Percentiles rank a stretch among this genome's conserved stretches.
Conservation (phyloP, 2,888 invertebrate genomes). For the Alviniconcha strummeri region DNA sequence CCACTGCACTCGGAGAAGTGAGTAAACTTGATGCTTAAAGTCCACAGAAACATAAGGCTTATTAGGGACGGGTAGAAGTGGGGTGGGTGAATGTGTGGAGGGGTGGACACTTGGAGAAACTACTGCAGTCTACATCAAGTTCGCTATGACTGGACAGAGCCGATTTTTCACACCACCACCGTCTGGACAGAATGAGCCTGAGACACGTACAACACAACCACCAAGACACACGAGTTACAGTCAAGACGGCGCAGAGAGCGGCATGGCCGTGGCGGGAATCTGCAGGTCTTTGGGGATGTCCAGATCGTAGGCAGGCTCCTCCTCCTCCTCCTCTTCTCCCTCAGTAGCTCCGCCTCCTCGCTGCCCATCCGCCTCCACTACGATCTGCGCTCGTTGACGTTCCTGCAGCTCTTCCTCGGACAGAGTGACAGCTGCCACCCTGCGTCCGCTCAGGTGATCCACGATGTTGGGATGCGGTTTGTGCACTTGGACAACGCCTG, state of each 20-base stretch:
- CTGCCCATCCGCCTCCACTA: conserved; percentile 11
- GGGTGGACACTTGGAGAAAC: no score
- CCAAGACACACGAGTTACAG: neutral
- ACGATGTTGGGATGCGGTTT: conserved; percentile 69
- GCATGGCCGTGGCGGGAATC: neutral
- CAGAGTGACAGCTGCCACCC: conserved; percentile 34
- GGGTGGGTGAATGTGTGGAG: no score
- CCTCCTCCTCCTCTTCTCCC: neutral
- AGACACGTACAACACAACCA: neutral
- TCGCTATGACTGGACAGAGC: neutral
- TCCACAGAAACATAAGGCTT: no score
- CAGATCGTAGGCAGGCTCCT: conserved; percentile 1
- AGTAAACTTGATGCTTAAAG: no score
- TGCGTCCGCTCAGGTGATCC: conserved; percentile 48
- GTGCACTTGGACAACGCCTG: conserved; percentile 42
- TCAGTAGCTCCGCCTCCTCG: neutral
- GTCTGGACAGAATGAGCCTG: no score
- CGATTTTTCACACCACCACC: neutral
- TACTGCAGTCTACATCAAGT: no score
- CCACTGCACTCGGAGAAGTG: no score
- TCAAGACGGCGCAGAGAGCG: neutral
- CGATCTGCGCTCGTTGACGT: conserved; percentile 28
- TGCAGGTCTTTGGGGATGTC: conserved; percentile 3
- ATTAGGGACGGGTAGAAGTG: no score
- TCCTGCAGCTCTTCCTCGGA: conserved; percentile 38